Percentiles rank a stretch among this genome's conserved stretches.
These are phyloP conservation scores for Calliopum simillimum DNA, from an alignment of 2,888 invertebrate species.

Conservation along the genomic window DNA sequence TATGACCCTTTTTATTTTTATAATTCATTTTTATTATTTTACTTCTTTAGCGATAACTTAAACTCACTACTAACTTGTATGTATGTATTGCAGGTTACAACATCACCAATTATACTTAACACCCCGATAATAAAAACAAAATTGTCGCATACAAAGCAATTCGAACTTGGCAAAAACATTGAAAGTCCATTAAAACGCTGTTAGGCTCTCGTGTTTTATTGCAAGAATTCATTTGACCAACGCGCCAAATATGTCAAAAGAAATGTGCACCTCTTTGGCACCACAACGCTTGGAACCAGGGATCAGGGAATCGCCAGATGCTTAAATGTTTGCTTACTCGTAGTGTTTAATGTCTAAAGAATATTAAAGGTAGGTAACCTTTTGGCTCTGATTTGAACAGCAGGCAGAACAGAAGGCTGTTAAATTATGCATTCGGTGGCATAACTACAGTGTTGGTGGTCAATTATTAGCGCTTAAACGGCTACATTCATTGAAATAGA, in stretches of 20 bases:
- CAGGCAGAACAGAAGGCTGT: not conserved
- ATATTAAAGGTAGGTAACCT: constrained; percentile 25
- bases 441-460: not conserved
- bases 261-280: not conserved
- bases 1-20: no score
- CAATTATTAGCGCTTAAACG: not conserved
- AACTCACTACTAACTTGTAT: no score
- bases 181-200: constrained; percentile 62
- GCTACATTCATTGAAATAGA: no score
- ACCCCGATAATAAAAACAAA: not conserved
- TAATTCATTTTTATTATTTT: no score
- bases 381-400: constrained; percentile 12
- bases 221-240: constrained; percentile 1
- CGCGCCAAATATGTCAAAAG: not conserved
- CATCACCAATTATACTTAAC: not conserved
- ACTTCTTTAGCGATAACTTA: no score
- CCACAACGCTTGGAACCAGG: not conserved
- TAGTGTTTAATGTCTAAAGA: not conserved
- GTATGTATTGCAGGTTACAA: not conserved
- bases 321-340: not conserved
- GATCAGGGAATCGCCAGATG: constrained; percentile 16
- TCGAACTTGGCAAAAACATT: constrained; percentile 53
- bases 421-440: not conserved
- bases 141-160: constrained; percentile 24
- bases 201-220: constrained; percentile 40